Base-by-base conservation (phyloP, 2,888 invertebrate genomes). In the Nephrotoma flavescens region DNA sequence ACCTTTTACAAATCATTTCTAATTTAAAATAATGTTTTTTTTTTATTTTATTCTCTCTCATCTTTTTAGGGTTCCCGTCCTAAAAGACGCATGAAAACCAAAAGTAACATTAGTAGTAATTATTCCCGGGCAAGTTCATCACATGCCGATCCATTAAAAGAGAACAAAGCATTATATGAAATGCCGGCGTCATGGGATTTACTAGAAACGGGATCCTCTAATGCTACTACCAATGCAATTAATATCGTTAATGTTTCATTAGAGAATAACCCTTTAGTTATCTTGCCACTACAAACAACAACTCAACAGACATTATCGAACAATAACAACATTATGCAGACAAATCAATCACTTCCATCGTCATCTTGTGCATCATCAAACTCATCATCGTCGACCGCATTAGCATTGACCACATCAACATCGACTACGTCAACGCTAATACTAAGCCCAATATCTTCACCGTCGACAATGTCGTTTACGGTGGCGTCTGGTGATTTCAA, bases 131-230 rank as follows among this genome's bases (percentile, higher is more conserved):
- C 41, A 85, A 85, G 42, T 85, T 85, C 85, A 85, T 15, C 85
- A 42, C 85, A 85, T 42, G 86, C 3, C 31, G 47, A 19, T 4
- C 86, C 47, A 31, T 12, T 47, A 47, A 87, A 87, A 86, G 87
- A 88, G 84, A 88, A 88, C 45, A 88, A 88, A 87, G 85, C 57
- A 41, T 31, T 87, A 7, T 87, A 87, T 44, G 85, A 87, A 31
- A 31, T 86, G n/a, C 41, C 85, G 9, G n/a, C 52, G 15, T 41
- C 41, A 15, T 88, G 88, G 88, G 86, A 87, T 12, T 45, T 83
- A 41, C 15, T 86, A 41, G 86, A 86, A 11, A 44, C 87, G 41
- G 86, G 86, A 57, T 12, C 71, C 6, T 85, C 85, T 5, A 86
- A 0, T 41, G 0, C 7, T 41, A 11, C 2, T 5, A 41, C n/a